Conservation (phyloP, 2,888 invertebrate species). For the Globia sparganii region DNA sequence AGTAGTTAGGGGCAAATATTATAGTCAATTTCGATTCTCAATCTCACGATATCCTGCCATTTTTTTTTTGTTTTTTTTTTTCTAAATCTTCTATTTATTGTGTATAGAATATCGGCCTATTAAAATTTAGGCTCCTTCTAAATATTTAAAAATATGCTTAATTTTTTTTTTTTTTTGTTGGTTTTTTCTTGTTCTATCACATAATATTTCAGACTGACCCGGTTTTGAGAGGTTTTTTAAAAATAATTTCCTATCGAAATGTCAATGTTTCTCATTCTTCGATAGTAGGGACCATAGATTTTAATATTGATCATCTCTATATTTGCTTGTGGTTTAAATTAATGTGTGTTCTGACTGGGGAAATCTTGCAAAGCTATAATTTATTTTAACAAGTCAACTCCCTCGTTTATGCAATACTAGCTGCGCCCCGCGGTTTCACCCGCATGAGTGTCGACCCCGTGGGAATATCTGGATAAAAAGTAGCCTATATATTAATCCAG, state of each 20-base stretch:
- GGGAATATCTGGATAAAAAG: too few species aligned
- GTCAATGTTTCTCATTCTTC: constrained; percentile 77
- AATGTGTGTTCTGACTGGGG: constrained; percentile 31
- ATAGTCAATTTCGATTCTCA: constrained; percentile 62
- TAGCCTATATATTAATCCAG: too few species aligned
- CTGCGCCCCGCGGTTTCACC: too few species aligned
- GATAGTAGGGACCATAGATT: constrained; percentile 88
- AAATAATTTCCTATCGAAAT: constrained; percentile 74
- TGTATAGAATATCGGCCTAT: constrained; percentile 60
- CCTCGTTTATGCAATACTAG: too few species aligned
- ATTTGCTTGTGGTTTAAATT: constrained; percentile 71
- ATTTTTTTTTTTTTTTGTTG: constrained; percentile 35
- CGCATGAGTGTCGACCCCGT: too few species aligned
- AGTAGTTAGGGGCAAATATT: constrained; percentile 66
- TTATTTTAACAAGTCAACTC: too few species aligned
- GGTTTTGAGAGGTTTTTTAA: constrained; percentile 72
- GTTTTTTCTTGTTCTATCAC: constrained; percentile 61
- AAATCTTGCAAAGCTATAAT: not conserved
- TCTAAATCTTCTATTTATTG: constrained; percentile 49
- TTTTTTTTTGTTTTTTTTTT: constrained; percentile 52
- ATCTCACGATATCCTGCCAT: constrained; percentile 68
- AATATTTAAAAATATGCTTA: constrained; percentile 22
- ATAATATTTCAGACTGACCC: constrained; percentile 77
- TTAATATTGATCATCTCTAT: constrained; percentile 76
- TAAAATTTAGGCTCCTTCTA: constrained; percentile 37